Conservation (phyloP, 2,113 vertebrate genomes). For the Paraplagusia blochii region DNA sequence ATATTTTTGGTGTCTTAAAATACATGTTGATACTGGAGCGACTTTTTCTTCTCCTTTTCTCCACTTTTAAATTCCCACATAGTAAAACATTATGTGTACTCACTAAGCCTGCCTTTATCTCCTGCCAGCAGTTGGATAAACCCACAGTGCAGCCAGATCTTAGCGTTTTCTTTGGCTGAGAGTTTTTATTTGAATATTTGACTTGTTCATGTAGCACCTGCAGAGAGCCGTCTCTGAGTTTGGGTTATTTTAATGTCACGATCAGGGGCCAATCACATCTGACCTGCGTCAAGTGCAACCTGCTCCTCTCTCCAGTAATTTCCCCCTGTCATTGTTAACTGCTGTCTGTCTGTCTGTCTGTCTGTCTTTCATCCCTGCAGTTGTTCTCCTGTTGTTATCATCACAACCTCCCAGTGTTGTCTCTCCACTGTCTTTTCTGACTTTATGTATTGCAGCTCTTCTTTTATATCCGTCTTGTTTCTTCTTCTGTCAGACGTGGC, state of each 20-base stretch:
- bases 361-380: slow-evolving; percentile 4
- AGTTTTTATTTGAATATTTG: slow-evolving; percentile 18
- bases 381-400: slow-evolving; percentile 7
- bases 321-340: slow-evolving; percentile 12
- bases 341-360: slow-evolving; percentile 6
- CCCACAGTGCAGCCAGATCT: slow-evolving; percentile 10
- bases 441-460: slow-evolving; percentile 17
- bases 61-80: slow-evolving; percentile 13
- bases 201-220: slow-evolving; percentile 12
- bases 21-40: neutral
- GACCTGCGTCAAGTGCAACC: slow-evolving; percentile 35
- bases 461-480: neutral
- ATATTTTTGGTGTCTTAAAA: neutral
- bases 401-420: slow-evolving; percentile 7
- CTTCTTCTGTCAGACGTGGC: slow-evolving; percentile 82
- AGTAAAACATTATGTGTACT: slow-evolving; percentile 12
- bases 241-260: slow-evolving; percentile 21
- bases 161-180: slow-evolving; percentile 28
- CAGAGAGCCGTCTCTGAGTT: slow-evolving; percentile 4
- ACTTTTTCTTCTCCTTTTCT: neutral
- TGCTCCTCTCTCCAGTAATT: slow-evolving; percentile 9
- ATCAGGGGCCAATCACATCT: slow-evolving; percentile 14
- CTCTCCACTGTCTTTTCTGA: slow-evolving; percentile 1
- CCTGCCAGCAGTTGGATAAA: slow-evolving; percentile 33
- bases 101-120: slow-evolving; percentile 24